Evolutionary conservation across 1,140 invertebrate species (phyloP).

Genomic region (Oedothorax gibbosus): DNA sequence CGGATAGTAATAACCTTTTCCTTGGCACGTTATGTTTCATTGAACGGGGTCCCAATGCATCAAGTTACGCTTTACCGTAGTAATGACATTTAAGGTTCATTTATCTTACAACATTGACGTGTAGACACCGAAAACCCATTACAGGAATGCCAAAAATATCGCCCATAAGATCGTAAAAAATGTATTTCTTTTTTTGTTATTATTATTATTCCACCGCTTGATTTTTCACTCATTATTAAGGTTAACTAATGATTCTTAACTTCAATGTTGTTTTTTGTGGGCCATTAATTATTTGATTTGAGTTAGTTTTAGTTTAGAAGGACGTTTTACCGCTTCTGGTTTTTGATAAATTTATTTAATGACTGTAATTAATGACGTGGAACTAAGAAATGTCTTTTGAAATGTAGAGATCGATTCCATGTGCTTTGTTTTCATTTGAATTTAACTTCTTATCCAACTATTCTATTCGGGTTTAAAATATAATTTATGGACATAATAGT

Average conservation of each 20-base stretch:
- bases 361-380: conserved; percentile 42
- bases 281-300: conserved; percentile 55
- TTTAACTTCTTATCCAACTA: conserved; percentile 1
- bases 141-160: conserved; percentile 55
- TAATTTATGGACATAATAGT: too few relatives aligned
- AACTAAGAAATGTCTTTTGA: conserved; percentile 14
- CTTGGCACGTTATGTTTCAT: conserved; percentile 47
- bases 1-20: conserved; percentile 55
- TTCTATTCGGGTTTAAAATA: too few relatives aligned
- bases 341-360: conserved; percentile 55
- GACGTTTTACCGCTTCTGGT: conserved; percentile 12
- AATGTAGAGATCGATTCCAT: conserved; percentile 25
- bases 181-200: conserved; percentile 25
- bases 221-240: conserved; percentile 54
- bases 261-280: conserved; percentile 38
- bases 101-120: conserved; percentile 54
- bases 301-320: neutral
- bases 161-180: conserved; percentile 46
- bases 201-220: conserved; percentile 15
- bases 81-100: conserved; percentile 51
- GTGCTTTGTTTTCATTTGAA: conserved; percentile 49
- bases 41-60: conserved; percentile 37
- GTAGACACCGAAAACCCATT: conserved; percentile 58
- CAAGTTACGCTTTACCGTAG: conserved; percentile 38
- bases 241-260: conserved; percentile 60